Evolutionary conservation across 2,797 vertebrate species (phyloP), one percentile per base, ranked within the genome.

Genomic region (Acrocephalus scirpaceus): DNA sequence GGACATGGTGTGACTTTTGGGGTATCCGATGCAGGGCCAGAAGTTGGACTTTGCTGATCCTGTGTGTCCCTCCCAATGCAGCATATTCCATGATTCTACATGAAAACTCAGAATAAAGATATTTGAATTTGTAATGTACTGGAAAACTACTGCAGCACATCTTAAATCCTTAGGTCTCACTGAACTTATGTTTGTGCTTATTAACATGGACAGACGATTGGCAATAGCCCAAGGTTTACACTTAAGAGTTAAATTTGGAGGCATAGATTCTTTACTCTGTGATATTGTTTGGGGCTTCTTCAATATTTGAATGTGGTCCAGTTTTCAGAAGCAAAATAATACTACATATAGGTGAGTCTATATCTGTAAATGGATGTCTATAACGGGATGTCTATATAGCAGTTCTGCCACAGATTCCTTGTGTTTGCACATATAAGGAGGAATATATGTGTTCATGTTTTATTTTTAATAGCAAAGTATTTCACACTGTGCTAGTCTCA

Each of bases 61-160:
- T 32, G 4, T 48, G 19, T 20, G 7, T 11, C 7, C 11, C 16
- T 66, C 60, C 34, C 5, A 34, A 15, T 0, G 1, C 7, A 34
- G 29, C 9, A 40, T 36, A 36, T 36, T 48, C 30, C 47, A 54
- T 36, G 40, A 66, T 42, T n/a, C 23, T 73, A 47, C 7, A 7
- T 29, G 17, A 89, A 87, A 81, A 76, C 71, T 82, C 34, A 47
- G 20, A 86, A 69, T 50, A 85, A 57, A 92, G 47, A 2, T 13
- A 40, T 48, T 48, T 90, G 30, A 61, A 72, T 54, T 61, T 58
- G 4, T 88, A 44, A 22, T 42, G 5, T 40, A 16, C 20, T 79
- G 27, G 34, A 86, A 94, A 89, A 74, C 4, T 50, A 16, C 26
- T 50, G 67, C 22, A 54, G 9, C 32, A 16, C 6, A 34, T 77